phyloP scores from a whole-genome alignment of 2,888 invertebrate genomes.

The Tachina lurida region DNA sequence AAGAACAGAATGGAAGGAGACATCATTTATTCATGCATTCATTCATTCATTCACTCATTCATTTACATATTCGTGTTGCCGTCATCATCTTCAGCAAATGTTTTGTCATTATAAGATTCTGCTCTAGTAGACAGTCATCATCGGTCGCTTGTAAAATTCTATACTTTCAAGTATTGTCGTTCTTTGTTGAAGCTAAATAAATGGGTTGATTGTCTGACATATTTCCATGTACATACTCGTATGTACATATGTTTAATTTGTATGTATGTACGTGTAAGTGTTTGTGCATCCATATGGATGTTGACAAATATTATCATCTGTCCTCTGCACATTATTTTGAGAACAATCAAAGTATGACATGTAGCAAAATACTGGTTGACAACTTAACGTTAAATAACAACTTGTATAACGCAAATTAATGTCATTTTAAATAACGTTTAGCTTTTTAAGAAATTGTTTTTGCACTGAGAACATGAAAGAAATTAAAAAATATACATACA shows the following conservation, averaged over 20 bases:
- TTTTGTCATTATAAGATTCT: constrained; percentile 17
- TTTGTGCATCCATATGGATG: background rate
- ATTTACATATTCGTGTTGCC: background rate
- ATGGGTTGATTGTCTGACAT: constrained; percentile 52
- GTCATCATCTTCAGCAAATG: constrained; percentile 27
- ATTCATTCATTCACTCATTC: constrained; percentile 10
- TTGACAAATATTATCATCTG: constrained; percentile 37
- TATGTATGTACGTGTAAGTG: background rate
- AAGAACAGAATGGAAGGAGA: constrained; percentile 26
- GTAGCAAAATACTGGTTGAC: constrained; percentile 66
- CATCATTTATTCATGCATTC: constrained; percentile 1
- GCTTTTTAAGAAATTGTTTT: constrained; percentile 31
- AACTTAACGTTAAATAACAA: constrained; percentile 57
- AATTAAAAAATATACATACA: background rate
- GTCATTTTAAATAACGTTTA: constrained; percentile 64
- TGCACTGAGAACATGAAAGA: background rate
- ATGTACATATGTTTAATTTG: background rate
- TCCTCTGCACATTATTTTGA: constrained; percentile 61
- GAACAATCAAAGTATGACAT: constrained; percentile 66
- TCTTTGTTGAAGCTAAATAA: constrained; percentile 52
- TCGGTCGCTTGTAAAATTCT: constrained; percentile 11
- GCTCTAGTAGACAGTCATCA: constrained; percentile 25
- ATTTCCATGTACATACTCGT: background rate
- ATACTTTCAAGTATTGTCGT: constrained; percentile 12
- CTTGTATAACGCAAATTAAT: constrained; percentile 61